phyloP scores from a whole-genome alignment of 2,888 invertebrate species.

The Bellardia bayeri region DNA sequence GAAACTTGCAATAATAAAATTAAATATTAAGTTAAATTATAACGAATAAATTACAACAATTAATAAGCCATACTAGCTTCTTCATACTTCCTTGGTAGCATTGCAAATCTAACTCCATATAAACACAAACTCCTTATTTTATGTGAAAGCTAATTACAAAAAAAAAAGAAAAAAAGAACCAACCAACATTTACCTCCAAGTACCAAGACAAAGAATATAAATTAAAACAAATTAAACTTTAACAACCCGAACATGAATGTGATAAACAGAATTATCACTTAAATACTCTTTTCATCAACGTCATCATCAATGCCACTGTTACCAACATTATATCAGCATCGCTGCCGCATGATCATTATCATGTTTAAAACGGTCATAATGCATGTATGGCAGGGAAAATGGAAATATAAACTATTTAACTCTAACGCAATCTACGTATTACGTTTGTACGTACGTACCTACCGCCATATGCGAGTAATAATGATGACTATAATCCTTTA shows the following conservation, averaged over 20 bases:
- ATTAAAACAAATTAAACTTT: slow-evolving; percentile 46
- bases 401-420: slow-evolving; percentile 52
- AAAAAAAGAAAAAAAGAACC: neutral
- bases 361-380: slow-evolving; percentile 27
- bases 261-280: slow-evolving; percentile 55
- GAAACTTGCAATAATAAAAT: neutral
- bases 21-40: neutral
- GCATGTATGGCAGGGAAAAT: neutral
- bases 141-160: neutral
- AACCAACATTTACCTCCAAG: neutral
- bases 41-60: slow-evolving; percentile 15
- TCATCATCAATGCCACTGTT: slow-evolving; percentile 29
- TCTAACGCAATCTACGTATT: slow-evolving; percentile 48
- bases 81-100: neutral
- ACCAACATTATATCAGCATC: neutral
- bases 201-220: slow-evolving; percentile 10
- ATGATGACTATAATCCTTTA: slow-evolving; percentile 69
- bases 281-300: slow-evolving; percentile 57
- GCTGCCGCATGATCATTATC: neutral
- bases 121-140: neutral
- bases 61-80: neutral
- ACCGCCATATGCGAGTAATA: slow-evolving; percentile 50
- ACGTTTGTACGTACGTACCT: neutral
- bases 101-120: neutral
- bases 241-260: slow-evolving; percentile 46